Evolutionary conservation across 64 coral and sea anemone species (phyloP), one percentile per base, ranked within the genome.

Genomic region (Pachyseris speciosa): DNA sequence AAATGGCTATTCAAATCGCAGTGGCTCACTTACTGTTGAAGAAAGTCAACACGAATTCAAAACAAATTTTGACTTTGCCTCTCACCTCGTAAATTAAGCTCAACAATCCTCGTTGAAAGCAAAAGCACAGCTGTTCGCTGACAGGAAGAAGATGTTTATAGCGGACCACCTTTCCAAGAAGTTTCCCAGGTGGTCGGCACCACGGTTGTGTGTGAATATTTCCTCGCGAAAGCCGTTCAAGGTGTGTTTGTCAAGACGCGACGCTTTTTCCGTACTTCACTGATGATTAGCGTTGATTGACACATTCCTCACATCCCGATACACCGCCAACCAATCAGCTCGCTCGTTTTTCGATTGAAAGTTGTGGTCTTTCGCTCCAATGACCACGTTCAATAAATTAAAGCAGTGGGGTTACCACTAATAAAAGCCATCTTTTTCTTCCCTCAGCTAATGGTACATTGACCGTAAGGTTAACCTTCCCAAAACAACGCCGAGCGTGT

Each of bases 271-370:
- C 77, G 77, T 39, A 40, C 77, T 60, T 61, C 53, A 61, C 32
- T 61, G 25, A 47, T 50, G 44, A 50, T 50, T 76, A 53, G 37
- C 58, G 33, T 53, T 90, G 88, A 90, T 90, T 90, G 88, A 90
- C 88, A 90, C 88, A 80, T 90, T 90, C 88, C 42, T 90, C 24
- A 65, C 37, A 90, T 90, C 44, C 22, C 66, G 75, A 51, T 90
- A 90, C 88, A 90, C 24, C 74, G 63, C 33, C 7, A 37, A 69
- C 88, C 88, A 80, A 81, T 90, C 63, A 90, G 25, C 3, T n/a
- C 41, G 16, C 27, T 31, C 32, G 36, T 37, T 41, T 63, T 41
- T 1, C 60, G 20, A 80, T 81, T 52, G 69, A 63, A 60, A 81
- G 17, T 63, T 81, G 51, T 34, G 77, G 77, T 61, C 51, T 59